Conservation (phyloP, 2,113 vertebrate species). For the Emydura subglobosa region DNA sequence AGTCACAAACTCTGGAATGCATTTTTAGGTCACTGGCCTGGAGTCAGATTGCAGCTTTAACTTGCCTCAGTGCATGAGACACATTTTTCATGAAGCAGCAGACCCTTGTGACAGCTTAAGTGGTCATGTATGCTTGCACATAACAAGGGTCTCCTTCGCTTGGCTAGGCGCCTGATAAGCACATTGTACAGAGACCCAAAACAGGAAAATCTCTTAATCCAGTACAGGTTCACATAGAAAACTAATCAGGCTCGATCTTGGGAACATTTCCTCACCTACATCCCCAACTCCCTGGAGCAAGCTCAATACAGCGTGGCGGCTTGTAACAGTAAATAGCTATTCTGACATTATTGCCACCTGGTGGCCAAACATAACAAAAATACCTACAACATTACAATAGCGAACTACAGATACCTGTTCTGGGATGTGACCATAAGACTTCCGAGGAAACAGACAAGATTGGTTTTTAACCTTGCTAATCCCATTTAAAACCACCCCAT, state of each 20-base stretch:
- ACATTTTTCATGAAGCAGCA: neutral
- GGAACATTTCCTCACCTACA: neutral
- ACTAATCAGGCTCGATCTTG: neutral
- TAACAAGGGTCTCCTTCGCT: neutral
- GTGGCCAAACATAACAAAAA: neutral
- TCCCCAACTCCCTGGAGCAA: neutral
- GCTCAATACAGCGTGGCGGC: neutral
- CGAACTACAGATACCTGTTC: neutral
- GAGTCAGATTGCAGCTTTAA: neutral
- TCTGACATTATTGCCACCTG: neutral
- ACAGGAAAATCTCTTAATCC: neutral
- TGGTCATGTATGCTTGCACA: neutral
- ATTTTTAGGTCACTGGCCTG: neutral
- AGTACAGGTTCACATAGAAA: neutral
- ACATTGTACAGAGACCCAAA: neutral
- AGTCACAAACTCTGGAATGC: neutral
- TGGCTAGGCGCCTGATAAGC: neutral
- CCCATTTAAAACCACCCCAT: neutral
- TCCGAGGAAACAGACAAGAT: neutral
- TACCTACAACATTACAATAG: neutral
- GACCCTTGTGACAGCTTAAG: neutral
- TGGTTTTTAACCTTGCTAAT: neutral
- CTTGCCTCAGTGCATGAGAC: neutral
- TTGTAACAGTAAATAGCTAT: neutral
- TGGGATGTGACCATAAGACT: neutral